A percentile compares a stretch with the other conserved stretches of the same genome.
phyloP scores from a whole-genome alignment of 2,113 vertebrate genomes.

The Mionectes macconnelli region DNA sequence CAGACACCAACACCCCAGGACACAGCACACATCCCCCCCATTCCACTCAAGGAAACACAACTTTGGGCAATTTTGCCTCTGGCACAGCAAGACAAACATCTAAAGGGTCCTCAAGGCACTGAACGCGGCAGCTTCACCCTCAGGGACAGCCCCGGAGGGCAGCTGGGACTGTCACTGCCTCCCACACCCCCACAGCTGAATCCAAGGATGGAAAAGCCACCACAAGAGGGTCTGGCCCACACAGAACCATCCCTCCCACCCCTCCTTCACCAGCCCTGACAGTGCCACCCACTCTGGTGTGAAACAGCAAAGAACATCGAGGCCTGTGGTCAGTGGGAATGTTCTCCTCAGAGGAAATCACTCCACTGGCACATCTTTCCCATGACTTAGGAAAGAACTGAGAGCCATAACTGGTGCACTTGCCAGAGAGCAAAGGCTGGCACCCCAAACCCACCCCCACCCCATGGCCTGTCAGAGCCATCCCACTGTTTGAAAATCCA shows the following conservation, averaged over 20 bases:
- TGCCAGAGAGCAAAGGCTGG: not conserved
- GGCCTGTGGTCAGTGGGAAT: not conserved
- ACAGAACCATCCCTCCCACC: not conserved
- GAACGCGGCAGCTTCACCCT: not conserved
- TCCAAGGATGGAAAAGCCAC: not conserved
- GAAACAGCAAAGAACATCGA: not conserved
- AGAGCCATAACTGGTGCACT: not conserved
- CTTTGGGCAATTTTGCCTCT: not conserved
- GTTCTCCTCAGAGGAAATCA: not conserved
- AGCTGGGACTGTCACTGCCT: not conserved
- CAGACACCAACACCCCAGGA: not conserved
- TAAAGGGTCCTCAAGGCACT: not conserved
- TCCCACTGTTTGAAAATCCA: not conserved
- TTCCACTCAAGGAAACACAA: not conserved
- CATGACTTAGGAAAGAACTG: accelerated
- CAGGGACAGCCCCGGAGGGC: not conserved
- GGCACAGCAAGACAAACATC: not conserved
- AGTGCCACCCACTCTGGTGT: accelerated
- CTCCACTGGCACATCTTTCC: not conserved
- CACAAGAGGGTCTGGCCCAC: not conserved
- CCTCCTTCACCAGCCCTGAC: not conserved
- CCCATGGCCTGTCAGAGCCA: not conserved
- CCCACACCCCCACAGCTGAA: not conserved
- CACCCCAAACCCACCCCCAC: not conserved
- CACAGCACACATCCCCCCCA: not conserved